These are phyloP conservation scores for Chelonus insularis DNA, from an alignment of 1,140 invertebrate genomes.

Conservation along the genomic window DNA sequence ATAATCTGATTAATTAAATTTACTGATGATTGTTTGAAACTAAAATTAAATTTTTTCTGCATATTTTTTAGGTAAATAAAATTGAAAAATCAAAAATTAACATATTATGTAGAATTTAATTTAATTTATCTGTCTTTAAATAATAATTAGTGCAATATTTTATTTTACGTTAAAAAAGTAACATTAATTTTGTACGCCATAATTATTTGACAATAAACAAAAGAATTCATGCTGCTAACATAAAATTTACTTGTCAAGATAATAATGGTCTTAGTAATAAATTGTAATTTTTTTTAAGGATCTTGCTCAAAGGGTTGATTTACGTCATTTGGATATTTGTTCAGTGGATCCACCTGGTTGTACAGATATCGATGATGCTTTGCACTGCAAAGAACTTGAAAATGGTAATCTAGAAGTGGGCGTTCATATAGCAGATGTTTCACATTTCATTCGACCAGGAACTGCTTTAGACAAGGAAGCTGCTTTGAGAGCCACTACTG, in stretches of 20 bases:
- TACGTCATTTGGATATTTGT: slow-evolving; percentile 85
- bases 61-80: slow-evolving; percentile 15
- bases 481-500: slow-evolving; percentile 82
- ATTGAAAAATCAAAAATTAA: background rate
- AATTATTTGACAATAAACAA: slow-evolving; percentile 9
- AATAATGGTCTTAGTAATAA: too few relatives aligned
- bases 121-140: background rate
- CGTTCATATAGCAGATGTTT: slow-evolving; percentile 95
- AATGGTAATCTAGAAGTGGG: slow-evolving; percentile 87
- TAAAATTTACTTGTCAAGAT: too few relatives aligned
- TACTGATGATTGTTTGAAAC: slow-evolving; percentile 11
- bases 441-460: slow-evolving; percentile 87
- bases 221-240: slow-evolving; percentile 4
- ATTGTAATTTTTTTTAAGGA: too few relatives aligned
- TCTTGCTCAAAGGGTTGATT: slow-evolving; percentile 75
- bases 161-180: too few relatives aligned
- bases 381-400: slow-evolving; percentile 81
- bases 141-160: too few relatives aligned
- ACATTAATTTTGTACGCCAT: too few relatives aligned
- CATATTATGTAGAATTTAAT: background rate
- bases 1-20: slow-evolving; percentile 25
- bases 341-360: slow-evolving; percentile 99
- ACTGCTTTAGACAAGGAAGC: slow-evolving; percentile 89
- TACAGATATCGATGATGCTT: slow-evolving; percentile 98
- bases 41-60: slow-evolving; percentile 18